A percentile compares a stretch with the other conserved stretches of the same genome.
Evolutionary conservation across 30 jellyfish, hydroid and myxozoan species (phyloP).

Genomic region (Hydra vulgaris): DNA sequence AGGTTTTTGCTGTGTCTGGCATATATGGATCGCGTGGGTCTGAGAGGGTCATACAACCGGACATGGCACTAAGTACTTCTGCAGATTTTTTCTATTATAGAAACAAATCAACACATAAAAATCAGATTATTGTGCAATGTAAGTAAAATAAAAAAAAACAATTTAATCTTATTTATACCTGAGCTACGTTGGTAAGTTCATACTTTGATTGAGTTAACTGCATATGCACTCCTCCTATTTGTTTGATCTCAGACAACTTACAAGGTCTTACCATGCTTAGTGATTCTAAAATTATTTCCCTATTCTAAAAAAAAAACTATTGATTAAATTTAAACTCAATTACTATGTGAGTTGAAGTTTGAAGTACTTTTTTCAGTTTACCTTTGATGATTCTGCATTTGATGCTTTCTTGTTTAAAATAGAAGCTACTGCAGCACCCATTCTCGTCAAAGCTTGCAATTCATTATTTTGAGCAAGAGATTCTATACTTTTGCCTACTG

Average conservation of each 20-base stretch:
- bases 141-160: no score
- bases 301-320: no score
- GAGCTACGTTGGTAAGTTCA: conserved; percentile 66
- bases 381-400: not conserved
- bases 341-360: no score
- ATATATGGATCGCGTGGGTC: conserved; percentile 59
- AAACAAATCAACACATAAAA: not conserved
- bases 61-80: conserved; percentile 65
- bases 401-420: conserved; percentile 53
- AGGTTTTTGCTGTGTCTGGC: conserved; percentile 54
- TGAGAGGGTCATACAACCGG: conserved; percentile 78
- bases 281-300: conserved; percentile 48
- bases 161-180: conserved; percentile 40
- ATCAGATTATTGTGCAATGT: not conserved
- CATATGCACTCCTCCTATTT: conserved; percentile 76
- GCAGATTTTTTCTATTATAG: conserved; percentile 53
- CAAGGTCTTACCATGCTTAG: conserved; percentile 64
- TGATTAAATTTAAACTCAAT: no score
- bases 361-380: no score
- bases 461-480: conserved; percentile 35
- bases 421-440: conserved; percentile 86
- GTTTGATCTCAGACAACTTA: conserved; percentile 57
- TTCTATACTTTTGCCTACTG: conserved; percentile 40
- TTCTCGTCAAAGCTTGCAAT: conserved; percentile 54
- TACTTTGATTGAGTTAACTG: conserved; percentile 68